Conservation (phyloP, 2,888 invertebrate genomes). For the Hanleya hanleyi region DNA sequence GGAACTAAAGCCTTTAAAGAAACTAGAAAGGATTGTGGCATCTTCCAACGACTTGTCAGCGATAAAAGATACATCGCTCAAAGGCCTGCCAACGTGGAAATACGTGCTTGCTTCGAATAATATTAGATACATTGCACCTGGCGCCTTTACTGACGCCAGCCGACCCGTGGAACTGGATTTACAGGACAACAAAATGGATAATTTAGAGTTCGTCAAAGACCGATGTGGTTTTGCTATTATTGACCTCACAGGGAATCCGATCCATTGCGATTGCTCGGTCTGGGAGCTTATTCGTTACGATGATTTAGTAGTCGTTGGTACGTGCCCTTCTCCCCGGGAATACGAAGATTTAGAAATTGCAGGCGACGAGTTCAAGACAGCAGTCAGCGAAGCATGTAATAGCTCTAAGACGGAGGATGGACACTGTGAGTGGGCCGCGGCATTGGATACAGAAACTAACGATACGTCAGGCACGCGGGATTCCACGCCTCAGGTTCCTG, state of each 20-base stretch:
- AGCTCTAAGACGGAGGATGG: background rate
- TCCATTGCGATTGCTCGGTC: conserved; percentile 1
- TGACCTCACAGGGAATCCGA: conserved; percentile 1
- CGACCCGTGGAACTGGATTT: background rate
- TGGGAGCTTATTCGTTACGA: background rate
- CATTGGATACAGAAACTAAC: no score
- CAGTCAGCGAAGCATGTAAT: background rate
- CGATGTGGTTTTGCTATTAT: background rate
- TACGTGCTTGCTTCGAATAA: background rate
- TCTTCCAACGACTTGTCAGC: background rate
- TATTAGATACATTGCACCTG: background rate
- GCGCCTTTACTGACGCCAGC: background rate
- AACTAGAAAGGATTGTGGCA: background rate
- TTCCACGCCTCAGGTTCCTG: no score
- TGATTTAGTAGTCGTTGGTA: conserved; percentile 3
- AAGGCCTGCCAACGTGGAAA: background rate
- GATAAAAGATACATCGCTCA: background rate
- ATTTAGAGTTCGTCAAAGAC: background rate
- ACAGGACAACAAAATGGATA: background rate
- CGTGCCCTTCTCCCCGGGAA: background rate
- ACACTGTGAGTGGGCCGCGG: background rate
- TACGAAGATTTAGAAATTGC: background rate
- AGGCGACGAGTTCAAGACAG: background rate
- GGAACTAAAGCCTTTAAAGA: background rate
- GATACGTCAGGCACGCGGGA: no score